phyloP scores from a whole-genome alignment of 2,888 invertebrate species.

The Carabus problematicus region DNA sequence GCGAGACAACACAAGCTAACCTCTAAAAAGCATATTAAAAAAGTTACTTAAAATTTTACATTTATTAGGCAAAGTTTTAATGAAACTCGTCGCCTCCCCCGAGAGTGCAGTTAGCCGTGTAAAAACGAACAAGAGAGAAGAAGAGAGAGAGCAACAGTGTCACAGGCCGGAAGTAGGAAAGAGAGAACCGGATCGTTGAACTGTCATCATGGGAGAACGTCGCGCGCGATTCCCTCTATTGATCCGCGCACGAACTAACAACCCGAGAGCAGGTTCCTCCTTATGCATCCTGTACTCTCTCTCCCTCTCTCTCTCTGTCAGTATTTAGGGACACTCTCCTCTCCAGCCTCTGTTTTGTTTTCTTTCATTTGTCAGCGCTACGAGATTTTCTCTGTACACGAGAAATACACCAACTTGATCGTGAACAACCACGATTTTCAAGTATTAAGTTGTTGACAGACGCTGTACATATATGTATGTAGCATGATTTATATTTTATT shows the following conservation, averaged over 20 bases:
- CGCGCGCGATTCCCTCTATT: constrained; percentile 11
- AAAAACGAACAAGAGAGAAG: constrained; percentile 14
- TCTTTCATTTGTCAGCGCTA: too few relatives aligned
- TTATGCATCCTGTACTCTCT: constrained; percentile 7
- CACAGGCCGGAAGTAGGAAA: constrained; percentile 19
- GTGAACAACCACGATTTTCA: too few relatives aligned
- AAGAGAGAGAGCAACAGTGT: constrained; percentile 4
- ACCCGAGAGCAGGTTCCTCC: neutral
- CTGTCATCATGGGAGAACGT: constrained; percentile 31
- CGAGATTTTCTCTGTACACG: too few relatives aligned
- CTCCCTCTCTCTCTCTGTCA: neutral
- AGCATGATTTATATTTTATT: too few relatives aligned
- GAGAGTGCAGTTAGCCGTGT: constrained; percentile 31
- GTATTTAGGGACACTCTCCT: too few relatives aligned
- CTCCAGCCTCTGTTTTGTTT: too few relatives aligned
- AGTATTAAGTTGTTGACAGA: too few relatives aligned
- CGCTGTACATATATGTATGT: too few relatives aligned
- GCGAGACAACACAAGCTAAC: too few relatives aligned
- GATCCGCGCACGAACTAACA: constrained; percentile 11
- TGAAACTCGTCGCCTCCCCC: constrained; percentile 31
- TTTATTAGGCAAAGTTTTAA: constrained; percentile 39
- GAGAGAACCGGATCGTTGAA: constrained; percentile 33
- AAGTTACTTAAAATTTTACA: constrained; percentile 41
- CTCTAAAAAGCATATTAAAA: constrained; percentile 33
- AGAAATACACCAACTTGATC: too few relatives aligned